phyloP scores from a whole-genome alignment of 2,888 invertebrate genomes.

The Hypolimnas misippus region DNA sequence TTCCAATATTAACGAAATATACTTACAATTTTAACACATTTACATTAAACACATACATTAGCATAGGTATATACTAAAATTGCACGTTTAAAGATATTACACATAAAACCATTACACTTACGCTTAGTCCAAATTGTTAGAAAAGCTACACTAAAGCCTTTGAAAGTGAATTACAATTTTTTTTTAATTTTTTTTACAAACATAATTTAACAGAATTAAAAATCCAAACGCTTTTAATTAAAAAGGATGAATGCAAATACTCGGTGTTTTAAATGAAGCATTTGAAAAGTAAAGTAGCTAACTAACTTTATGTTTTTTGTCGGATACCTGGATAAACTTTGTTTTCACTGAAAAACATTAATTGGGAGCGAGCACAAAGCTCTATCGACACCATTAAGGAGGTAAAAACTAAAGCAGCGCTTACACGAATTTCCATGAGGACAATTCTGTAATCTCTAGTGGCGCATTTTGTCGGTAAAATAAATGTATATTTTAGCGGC shows the following conservation, averaged over 20 bases:
- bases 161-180: no score
- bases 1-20: no score
- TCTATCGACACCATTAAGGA: constrained; percentile 42
- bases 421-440: constrained; percentile 28
- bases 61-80: no score
- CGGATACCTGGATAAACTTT: constrained; percentile 18
- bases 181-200: no score
- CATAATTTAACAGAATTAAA: no score
- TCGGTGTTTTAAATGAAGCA: neutral
- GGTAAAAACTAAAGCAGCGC: constrained; percentile 38
- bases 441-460: constrained; percentile 21
- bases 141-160: no score
- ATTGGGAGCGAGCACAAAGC: constrained; percentile 43
- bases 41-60: no score
- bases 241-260: constrained; percentile 19
- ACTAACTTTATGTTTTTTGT: constrained; percentile 14
- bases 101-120: no score
- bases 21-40: no score
- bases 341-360: constrained; percentile 40
- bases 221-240: neutral
- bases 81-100: no score
- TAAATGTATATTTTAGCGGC: constrained; percentile 45
- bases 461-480: constrained; percentile 23
- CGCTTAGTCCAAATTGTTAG: no score
- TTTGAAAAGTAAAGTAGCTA: neutral